Conservation (phyloP, 2,888 invertebrate species). For the Strigamia crassipes region DNA sequence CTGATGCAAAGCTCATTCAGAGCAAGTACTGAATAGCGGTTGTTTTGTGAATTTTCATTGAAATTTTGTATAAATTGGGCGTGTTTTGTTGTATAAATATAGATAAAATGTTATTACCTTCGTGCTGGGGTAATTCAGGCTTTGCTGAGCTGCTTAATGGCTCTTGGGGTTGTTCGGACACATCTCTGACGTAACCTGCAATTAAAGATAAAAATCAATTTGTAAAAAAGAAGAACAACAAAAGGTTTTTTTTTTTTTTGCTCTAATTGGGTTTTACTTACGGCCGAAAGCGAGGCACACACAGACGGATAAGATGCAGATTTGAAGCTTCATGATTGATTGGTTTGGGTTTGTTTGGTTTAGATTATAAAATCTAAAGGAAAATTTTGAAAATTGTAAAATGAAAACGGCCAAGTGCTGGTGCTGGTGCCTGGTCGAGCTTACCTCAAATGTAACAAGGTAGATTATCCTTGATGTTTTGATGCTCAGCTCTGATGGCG, state of each 20-base stretch:
- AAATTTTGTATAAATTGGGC: too few species aligned
- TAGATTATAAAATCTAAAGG: background rate
- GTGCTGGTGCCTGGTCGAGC: background rate
- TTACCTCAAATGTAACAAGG: conserved; percentile 12
- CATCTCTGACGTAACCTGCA: conserved; percentile 6
- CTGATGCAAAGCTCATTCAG: background rate
- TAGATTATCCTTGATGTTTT: conserved; percentile 27
- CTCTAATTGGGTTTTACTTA: background rate
- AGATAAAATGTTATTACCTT: background rate
- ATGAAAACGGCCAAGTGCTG: background rate
- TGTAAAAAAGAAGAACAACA: background rate
- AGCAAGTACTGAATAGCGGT: too few species aligned
- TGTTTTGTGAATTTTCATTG: too few species aligned
- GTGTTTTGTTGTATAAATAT: too few species aligned
- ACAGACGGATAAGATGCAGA: background rate
- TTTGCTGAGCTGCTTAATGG: background rate
- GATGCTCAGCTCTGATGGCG: conserved; percentile 36
- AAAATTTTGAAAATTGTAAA: background rate
- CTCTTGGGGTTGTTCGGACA: conserved; percentile 5
- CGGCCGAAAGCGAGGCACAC: conserved; percentile 6
- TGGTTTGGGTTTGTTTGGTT: background rate
- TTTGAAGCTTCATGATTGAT: conserved; percentile 14
- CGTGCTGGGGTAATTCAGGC: background rate
- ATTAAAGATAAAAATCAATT: background rate
- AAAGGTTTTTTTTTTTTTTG: background rate